phyloP scores from a whole-genome alignment of 2,888 invertebrate species.

The Drosophila kanekoi region DNA sequence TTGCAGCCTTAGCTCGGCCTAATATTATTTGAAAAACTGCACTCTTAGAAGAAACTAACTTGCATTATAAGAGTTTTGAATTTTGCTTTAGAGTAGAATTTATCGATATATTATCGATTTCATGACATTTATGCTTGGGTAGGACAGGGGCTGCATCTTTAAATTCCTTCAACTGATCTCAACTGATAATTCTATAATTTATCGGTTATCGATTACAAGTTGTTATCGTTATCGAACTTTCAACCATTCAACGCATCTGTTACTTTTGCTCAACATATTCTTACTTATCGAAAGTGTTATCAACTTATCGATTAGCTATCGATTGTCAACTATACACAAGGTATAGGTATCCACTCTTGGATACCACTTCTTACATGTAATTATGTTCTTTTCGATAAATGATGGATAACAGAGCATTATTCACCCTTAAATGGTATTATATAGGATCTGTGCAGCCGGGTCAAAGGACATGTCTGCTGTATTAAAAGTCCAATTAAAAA shows the following conservation, averaged over 20 bases:
- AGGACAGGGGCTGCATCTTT: too few species aligned
- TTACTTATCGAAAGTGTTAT: neutral
- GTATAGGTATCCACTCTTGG: too few species aligned
- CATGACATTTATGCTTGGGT: too few species aligned
- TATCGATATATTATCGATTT: slow-evolving; percentile 1
- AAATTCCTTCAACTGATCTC: too few species aligned
- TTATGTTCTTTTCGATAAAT: neutral
- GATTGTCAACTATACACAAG: neutral
- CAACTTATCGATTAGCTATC: neutral
- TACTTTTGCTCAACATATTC: neutral
- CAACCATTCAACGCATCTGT: neutral
- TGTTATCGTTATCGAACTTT: too few species aligned
- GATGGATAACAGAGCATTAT: neutral
- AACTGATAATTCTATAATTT: neutral
- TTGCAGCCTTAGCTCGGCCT: neutral
- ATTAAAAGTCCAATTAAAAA: slow-evolving; percentile 19
- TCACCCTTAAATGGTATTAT: too few species aligned
- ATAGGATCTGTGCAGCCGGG: slow-evolving; percentile 4
- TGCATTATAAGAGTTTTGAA: too few species aligned
- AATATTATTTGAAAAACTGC: neutral
- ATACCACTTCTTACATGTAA: neutral
- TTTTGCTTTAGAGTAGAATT: too few species aligned
- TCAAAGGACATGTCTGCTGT: neutral
- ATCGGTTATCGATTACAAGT: neutral
- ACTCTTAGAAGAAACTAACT: neutral